Evolutionary conservation across 2,797 vertebrate species (phyloP), one percentile per base, ranked within the genome.

Genomic region (Molossus alvarezi): DNA sequence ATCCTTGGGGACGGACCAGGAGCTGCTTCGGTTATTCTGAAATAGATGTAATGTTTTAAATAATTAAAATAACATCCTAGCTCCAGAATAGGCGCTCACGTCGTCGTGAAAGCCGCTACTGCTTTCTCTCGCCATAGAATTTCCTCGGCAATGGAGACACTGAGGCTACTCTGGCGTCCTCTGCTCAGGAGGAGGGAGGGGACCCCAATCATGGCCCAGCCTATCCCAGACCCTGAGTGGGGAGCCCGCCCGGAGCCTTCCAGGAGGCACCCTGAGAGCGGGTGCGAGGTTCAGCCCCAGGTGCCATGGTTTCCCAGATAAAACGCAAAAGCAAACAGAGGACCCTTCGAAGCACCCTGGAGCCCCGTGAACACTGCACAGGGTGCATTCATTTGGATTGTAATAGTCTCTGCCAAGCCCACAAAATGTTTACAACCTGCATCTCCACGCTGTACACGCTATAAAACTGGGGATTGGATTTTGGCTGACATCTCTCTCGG

Each of bases 361-460:
- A 91, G 87, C n/a, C 81, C 62, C 64, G 33, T 79, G 94, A 92
- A 72, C 53, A 29, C n/a, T 15, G 60, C 23, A 48, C 33, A 21
- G 67, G 7, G 65, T 53, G 93, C 90, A n/a, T 97, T 98, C 97
- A 97, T 95, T 95, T 92, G 87, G 92, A 94, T 90, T 57, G 82
- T 96, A 85, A 97, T n/a, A 37, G 79, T 88, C 93, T 92, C 77
- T 12, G 88, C 95, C 97, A 96, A 97, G 90, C 93, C 91, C 97
- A 97, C 97, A 97, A 97, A 98, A 94, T 88, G 81, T 97, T 97
- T 96, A 97, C 65, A 93, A 96, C 87, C 87, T 51, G 79, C 67
- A 51, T 86, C 86, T 90, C 81, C 0, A 7, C 13, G 27, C 76
- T 76, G 91, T 64, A 89, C 90, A 33, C 41, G 57, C 86, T 64